A percentile compares a stretch with the other conserved stretches of the same genome.
phyloP scores from a whole-genome alignment of 2,113 vertebrate species.

The Brachionichthys hirsutus region DNA sequence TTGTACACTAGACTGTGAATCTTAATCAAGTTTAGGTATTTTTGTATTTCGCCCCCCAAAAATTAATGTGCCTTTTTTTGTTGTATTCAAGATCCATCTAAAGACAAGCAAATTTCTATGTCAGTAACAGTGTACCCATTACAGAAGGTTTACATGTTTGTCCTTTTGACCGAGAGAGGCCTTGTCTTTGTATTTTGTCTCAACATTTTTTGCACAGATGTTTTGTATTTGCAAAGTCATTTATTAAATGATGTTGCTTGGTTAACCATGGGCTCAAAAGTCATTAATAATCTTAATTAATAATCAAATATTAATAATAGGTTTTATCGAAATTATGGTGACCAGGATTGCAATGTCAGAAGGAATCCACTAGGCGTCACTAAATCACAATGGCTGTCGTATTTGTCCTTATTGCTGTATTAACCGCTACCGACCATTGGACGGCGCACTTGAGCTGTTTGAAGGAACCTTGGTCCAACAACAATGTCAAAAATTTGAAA shows the following conservation, averaged over 20 bases:
- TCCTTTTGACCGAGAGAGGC: slow-evolving; percentile 81
- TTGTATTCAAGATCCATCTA: slow-evolving; percentile 41
- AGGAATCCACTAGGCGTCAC: slow-evolving; percentile 37
- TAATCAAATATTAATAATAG: too few species aligned
- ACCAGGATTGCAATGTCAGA: background rate
- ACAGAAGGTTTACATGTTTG: slow-evolving; percentile 71
- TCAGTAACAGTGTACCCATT: slow-evolving; percentile 61
- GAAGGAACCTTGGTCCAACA: background rate
- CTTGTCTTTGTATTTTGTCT: slow-evolving; percentile 79
- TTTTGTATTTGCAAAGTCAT: slow-evolving; percentile 93
- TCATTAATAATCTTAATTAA: background rate
- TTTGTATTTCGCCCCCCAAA: slow-evolving; percentile 53
- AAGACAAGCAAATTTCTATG: slow-evolving; percentile 42
- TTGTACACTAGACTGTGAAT: slow-evolving; percentile 84
- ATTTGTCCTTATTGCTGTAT: background rate
- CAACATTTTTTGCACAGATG: slow-evolving; percentile 89
- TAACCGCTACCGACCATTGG: slow-evolving; percentile 25
- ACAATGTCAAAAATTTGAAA: slow-evolving; percentile 24
- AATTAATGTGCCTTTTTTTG: slow-evolving; percentile 34
- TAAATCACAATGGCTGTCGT: background rate
- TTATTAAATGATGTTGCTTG: slow-evolving; percentile 87
- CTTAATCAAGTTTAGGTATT: slow-evolving; percentile 54
- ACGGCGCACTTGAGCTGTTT: slow-evolving; percentile 20
- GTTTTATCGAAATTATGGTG: background rate
- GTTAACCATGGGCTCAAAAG: slow-evolving; percentile 35